Evolutionary conservation across 92 coral and sea anemone genomes (phyloP).

Genomic region (Zoanthus solanderi): DNA sequence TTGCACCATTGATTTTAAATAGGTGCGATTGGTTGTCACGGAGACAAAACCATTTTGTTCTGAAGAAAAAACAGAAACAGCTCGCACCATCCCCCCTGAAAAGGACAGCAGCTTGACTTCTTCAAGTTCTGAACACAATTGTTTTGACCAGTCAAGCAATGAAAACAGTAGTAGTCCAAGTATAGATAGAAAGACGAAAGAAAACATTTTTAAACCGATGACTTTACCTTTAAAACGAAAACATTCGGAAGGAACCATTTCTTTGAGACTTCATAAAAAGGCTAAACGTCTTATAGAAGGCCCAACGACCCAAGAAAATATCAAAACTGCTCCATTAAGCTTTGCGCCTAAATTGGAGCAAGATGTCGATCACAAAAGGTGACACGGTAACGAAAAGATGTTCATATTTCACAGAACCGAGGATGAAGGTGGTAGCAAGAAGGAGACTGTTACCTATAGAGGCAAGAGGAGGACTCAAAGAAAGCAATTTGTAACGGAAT

Average conservation of each 20-base stretch:
- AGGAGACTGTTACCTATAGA: too few species aligned
- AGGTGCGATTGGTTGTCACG: neutral
- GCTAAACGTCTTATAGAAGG: neutral
- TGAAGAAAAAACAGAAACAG: neutral
- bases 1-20: neutral
- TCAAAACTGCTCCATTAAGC: neutral
- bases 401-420: too few species aligned
- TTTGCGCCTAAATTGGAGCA: neutral
- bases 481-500: too few species aligned
- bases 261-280: slow-evolving; percentile 4
- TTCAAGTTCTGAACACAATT: neutral
- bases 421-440: too few species aligned
- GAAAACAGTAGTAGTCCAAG: neutral
- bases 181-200: neutral
- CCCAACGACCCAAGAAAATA: neutral
- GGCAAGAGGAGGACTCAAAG: too few species aligned
- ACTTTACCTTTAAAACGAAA: slow-evolving; percentile 6
- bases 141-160: neutral
- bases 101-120: neutral
- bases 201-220: neutral
- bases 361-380: neutral
- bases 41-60: neutral
- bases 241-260: neutral
- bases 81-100: neutral
- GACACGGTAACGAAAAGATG: neutral